Evolutionary conservation across 2,797 vertebrate genomes (phyloP).

Genomic region (Etheostoma nigrum): DNA sequence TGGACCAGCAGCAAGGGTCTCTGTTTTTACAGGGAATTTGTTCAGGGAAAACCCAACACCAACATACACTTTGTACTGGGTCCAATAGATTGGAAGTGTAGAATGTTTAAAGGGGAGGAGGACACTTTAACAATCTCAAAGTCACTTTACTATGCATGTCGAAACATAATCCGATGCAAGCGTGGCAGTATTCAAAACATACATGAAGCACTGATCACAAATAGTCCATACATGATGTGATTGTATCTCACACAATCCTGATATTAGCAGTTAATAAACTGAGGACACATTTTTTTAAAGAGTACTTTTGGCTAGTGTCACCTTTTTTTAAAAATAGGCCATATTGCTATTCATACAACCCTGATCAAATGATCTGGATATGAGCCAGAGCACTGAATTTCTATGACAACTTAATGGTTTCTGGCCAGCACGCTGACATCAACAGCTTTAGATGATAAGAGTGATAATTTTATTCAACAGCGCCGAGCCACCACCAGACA

Average conservation of each 20-base stretch:
- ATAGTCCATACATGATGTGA: slow-evolving; percentile 1
- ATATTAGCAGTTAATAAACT: neutral
- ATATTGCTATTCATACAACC: neutral
- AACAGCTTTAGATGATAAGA: slow-evolving; percentile 56
- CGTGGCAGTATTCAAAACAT: slow-evolving; percentile 16
- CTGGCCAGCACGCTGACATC: slow-evolving; percentile 48
- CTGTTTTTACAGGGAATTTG: slow-evolving; percentile 68
- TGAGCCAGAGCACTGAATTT: slow-evolving; percentile 20
- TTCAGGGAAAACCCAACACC: slow-evolving; percentile 64
- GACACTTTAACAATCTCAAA: slow-evolving; percentile 24
- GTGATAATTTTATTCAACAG: slow-evolving; percentile 76
- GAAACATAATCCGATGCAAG: slow-evolving; percentile 27
- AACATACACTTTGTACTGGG: slow-evolving; percentile 64
- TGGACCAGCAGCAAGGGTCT: slow-evolving; percentile 40
- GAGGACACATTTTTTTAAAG: neutral
- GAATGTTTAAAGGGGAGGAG: slow-evolving; percentile 5
- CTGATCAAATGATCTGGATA: slow-evolving; percentile 24
- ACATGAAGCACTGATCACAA: slow-evolving; percentile 4
- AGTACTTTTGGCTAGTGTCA: neutral
- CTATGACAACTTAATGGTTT: slow-evolving; percentile 47
- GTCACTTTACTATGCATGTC: slow-evolving; percentile 20
- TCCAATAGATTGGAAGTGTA: slow-evolving; percentile 18
- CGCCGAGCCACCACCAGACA: slow-evolving; percentile 40
- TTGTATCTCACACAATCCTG: neutral
- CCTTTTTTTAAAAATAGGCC: neutral